These are phyloP conservation scores for Ashinkailepas kermadecensis DNA, from an alignment of 2,888 invertebrate genomes.

Conservation along the genomic window DNA sequence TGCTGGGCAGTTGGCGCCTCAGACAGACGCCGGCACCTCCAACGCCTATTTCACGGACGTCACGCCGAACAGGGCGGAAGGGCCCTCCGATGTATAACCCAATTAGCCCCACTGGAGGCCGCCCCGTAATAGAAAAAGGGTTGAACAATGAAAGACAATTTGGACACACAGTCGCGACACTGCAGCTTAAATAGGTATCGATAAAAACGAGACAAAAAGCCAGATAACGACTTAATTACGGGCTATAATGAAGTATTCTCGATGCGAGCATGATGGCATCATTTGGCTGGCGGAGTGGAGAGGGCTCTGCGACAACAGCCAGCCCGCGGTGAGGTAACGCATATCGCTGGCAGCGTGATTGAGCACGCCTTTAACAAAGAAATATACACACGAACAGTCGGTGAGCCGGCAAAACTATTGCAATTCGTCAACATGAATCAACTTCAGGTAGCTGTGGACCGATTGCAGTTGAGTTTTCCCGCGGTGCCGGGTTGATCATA, in stretches of 20 bases:
- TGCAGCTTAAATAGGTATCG: conserved; percentile 1
- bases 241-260: not conserved
- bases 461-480: not conserved
- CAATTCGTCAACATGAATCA: not conserved
- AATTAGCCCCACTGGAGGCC: not conserved
- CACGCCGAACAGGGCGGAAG: not conserved
- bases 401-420: not conserved
- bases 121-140: conserved; percentile 3
- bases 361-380: not conserved
- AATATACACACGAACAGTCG: not conserved
- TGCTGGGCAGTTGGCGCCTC: too few relatives aligned
- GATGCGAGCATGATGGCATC: not conserved
- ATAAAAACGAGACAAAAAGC: conserved; percentile 17
- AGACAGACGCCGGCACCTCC: too few relatives aligned
- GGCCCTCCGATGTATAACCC: not conserved
- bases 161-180: not conserved
- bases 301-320: not conserved
- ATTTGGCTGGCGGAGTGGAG: not conserved
- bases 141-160: conserved; percentile 17
- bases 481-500: not conserved
- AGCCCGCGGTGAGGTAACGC: not conserved
- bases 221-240: conserved; percentile 21
- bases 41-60: not conserved
- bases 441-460: not conserved
- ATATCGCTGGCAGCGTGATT: not conserved